phyloP scores from a whole-genome alignment of 1,140 invertebrate species.

The Drosophila setifemur region DNA sequence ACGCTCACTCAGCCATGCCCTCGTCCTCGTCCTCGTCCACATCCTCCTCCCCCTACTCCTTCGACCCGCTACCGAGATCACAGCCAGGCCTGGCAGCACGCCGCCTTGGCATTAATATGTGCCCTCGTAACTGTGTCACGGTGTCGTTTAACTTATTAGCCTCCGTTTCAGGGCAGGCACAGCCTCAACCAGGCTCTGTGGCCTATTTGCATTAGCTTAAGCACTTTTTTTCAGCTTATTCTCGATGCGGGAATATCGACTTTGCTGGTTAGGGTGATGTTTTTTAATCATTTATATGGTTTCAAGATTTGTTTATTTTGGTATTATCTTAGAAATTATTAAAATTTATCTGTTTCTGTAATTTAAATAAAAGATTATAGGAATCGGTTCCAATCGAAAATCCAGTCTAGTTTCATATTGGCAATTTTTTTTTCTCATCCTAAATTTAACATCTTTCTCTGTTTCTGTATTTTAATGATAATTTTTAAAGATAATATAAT shows the following conservation, averaged over 20 bases:
- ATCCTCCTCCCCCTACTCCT: neutral
- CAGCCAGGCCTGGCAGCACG: slow-evolving; percentile 55
- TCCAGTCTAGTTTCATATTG: too few relatives aligned
- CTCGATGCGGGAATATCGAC: neutral
- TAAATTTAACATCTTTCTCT: too few relatives aligned
- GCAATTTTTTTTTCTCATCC: too few relatives aligned
- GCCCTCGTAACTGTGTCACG: slow-evolving; percentile 64
- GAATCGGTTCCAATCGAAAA: too few relatives aligned
- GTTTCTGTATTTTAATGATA: too few relatives aligned
- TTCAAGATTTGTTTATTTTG: neutral
- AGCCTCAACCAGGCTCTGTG: slow-evolving; percentile 43
- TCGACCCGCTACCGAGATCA: slow-evolving; percentile 1
- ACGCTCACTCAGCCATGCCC: slow-evolving; percentile 50
- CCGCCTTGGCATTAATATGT: slow-evolving; percentile 74
- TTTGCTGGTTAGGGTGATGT: neutral
- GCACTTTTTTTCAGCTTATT: slow-evolving; percentile 16
- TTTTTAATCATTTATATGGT: too few relatives aligned
- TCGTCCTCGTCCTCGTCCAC: neutral
- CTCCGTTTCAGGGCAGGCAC: slow-evolving; percentile 12
- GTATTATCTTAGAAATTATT: neutral
- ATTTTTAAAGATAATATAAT: too few relatives aligned
- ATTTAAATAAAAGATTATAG: neutral
- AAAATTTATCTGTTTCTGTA: neutral
- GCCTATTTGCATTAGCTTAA: slow-evolving; percentile 70
- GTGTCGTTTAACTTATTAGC: slow-evolving; percentile 78